phyloP scores from a whole-genome alignment of 2,888 invertebrate species.

The Cepaea hortensis region DNA sequence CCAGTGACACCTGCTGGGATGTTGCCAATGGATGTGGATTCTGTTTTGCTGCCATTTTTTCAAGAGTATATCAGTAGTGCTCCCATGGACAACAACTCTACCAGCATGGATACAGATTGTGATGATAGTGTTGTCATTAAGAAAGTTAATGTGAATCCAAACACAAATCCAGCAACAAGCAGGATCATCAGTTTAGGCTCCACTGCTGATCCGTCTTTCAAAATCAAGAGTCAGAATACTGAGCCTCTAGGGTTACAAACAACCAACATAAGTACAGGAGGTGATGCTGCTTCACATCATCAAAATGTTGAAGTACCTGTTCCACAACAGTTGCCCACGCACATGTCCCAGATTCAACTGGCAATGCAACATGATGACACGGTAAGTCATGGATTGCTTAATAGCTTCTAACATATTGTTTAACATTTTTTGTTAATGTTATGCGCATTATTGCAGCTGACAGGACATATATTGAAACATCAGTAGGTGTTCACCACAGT shows the following conservation, averaged over 20 bases:
- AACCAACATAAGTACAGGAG: constrained; percentile 22
- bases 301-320: constrained; percentile 50
- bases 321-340: constrained; percentile 47
- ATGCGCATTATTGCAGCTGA: too few species aligned
- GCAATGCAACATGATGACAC: constrained; percentile 45
- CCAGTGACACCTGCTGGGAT: constrained; percentile 65
- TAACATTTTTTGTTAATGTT: too few species aligned
- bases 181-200: constrained; percentile 50
- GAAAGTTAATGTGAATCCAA: constrained; percentile 33
- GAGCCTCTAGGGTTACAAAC: constrained; percentile 33
- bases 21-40: constrained; percentile 73
- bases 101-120: constrained; percentile 37
- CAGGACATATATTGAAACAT: too few species aligned
- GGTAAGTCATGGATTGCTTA: constrained; percentile 19
- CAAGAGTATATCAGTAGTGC: too few species aligned
- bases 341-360: constrained; percentile 45
- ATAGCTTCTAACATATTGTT: too few species aligned
- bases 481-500: too few species aligned
- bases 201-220: constrained; percentile 44
- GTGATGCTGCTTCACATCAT: constrained; percentile 31
- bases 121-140: constrained; percentile 37
- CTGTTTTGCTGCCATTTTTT: constrained; percentile 22
- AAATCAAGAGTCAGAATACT: constrained; percentile 29
- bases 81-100: constrained; percentile 14
- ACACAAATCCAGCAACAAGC: constrained; percentile 22